phyloP scores from a whole-genome alignment of 2,113 vertebrate genomes.

The Zingel zingel region DNA sequence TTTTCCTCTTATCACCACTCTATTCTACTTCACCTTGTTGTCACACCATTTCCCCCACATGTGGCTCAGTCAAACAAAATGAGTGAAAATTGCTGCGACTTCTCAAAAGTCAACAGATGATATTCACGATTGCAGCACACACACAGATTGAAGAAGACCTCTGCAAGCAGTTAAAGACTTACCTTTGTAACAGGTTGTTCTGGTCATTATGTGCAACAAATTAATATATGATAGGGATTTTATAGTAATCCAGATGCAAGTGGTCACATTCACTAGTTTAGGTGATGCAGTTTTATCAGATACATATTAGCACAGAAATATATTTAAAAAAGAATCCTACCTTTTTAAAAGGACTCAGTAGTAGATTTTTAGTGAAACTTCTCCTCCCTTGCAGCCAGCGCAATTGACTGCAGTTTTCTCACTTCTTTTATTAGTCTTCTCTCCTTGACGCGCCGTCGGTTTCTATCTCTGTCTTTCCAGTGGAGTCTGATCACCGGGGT shows the following conservation, averaged over 20 bases:
- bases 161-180: conserved; percentile 16
- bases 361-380: conserved; percentile 32
- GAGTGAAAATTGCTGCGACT: conserved; percentile 10
- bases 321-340: conserved; percentile 29
- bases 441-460: neutral
- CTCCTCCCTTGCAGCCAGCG: neutral
- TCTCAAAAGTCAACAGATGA: neutral
- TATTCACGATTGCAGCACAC: neutral
- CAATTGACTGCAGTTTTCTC: conserved; percentile 37
- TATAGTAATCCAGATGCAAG: neutral
- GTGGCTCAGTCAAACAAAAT: neutral
- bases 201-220: neutral
- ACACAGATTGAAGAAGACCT: neutral
- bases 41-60: neutral
- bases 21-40: conserved; percentile 24
- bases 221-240: neutral
- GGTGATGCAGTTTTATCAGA: neutral
- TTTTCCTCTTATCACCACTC: neutral
- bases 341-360: conserved; percentile 22
- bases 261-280: neutral
- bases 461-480: conserved; percentile 29
- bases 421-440: conserved; percentile 13
- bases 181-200: conserved; percentile 51
- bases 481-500: neutral
- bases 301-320: neutral